Conservation (phyloP, 1,140 invertebrate genomes). For the Eriosoma lanigerum region DNA sequence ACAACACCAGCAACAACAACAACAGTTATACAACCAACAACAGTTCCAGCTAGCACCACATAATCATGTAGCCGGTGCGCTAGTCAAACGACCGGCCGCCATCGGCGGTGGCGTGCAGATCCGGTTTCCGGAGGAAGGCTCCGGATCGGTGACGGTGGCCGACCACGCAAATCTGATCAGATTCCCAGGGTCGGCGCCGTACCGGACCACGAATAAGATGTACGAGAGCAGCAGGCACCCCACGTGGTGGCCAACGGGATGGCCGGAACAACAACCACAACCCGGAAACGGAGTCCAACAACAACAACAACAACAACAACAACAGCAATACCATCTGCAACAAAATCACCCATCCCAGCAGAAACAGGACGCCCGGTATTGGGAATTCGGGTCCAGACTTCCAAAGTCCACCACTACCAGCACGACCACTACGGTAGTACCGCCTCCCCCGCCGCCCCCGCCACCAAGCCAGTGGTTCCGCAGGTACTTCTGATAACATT, state of each 20-base stretch:
- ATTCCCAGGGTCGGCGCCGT: slow-evolving; percentile 8
- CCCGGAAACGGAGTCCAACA: background rate
- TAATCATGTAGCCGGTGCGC: background rate
- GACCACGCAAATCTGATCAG: background rate
- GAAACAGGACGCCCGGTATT: slow-evolving; percentile 8
- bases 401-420: background rate
- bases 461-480: background rate
- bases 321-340: background rate
- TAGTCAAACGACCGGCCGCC: background rate
- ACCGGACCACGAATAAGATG: slow-evolving; percentile 41
- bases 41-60: background rate
- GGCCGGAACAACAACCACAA: slow-evolving; percentile 28
- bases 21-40: background rate
- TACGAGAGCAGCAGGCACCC: slow-evolving; percentile 44
- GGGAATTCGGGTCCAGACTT: slow-evolving; percentile 38
- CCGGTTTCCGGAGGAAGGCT: slow-evolving; percentile 23
- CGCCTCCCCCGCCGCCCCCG: background rate
- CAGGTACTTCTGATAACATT: background rate
- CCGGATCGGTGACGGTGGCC: background rate
- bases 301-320: slow-evolving; percentile 9
- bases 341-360: background rate
- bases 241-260: slow-evolving; percentile 41
- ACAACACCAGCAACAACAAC: slow-evolving; percentile 13
- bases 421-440: background rate
- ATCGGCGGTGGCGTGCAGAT: background rate